Conservation (phyloP, 2,113 vertebrate genomes). For the Tetrax tetrax region DNA sequence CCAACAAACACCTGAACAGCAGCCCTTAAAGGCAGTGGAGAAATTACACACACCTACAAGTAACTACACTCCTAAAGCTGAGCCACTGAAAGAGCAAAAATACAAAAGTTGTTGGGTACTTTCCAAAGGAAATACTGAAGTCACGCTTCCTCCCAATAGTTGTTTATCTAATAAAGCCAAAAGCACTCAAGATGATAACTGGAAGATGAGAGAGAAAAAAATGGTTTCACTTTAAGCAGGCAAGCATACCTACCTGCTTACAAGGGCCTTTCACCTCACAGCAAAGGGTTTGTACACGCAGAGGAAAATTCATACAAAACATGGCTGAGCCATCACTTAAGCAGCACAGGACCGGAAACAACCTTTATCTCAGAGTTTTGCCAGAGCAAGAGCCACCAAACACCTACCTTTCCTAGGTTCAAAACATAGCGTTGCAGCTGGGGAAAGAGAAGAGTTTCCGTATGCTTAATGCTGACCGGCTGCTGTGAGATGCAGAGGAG, state of each 20-base stretch:
- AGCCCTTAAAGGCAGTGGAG: neutral
- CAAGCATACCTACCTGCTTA: accelerated
- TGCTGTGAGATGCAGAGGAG: accelerated
- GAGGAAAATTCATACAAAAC: accelerated
- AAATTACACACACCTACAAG: neutral
- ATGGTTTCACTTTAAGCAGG: neutral
- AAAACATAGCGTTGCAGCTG: neutral
- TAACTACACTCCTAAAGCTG: accelerated
- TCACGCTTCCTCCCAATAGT: neutral
- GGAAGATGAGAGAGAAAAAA: neutral
- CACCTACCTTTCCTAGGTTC: neutral
- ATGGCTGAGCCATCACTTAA: accelerated
- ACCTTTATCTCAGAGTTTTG: neutral
- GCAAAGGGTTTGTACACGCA: neutral
- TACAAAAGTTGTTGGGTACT: neutral
- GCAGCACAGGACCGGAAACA: neutral
- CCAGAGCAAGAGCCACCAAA: neutral
- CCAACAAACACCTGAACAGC: neutral
- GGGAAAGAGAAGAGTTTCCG: neutral
- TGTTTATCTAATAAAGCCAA: neutral
- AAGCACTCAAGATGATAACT: neutral
- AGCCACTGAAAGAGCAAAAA: neutral
- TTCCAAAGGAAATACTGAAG: slow-evolving; percentile 23
- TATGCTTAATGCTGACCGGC: neutral
- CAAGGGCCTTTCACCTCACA: accelerated